phyloP scores from a whole-genome alignment of 2,888 invertebrate species.

The Ceriagrion tenellum region DNA sequence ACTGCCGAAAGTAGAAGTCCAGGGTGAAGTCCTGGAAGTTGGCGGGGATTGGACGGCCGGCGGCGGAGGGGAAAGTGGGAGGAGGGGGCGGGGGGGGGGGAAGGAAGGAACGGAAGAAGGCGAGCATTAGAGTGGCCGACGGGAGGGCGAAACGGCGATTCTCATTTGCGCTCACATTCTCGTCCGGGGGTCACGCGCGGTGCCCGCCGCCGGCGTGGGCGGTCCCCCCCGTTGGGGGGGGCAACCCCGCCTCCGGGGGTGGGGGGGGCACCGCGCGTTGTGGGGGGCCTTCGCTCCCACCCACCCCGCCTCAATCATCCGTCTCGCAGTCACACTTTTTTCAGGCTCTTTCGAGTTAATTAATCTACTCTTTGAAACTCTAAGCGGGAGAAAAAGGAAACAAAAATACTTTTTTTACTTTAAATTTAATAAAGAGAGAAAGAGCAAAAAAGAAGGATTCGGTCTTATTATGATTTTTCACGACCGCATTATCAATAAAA shows the following conservation, averaged over 20 bases:
- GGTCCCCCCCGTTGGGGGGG: no score
- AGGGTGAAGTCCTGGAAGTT: slow-evolving; percentile 95
- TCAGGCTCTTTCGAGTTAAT: background rate
- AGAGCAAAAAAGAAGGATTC: background rate
- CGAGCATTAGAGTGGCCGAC: background rate
- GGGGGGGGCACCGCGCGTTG: no score
- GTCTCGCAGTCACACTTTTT: background rate
- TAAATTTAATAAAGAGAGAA: background rate
- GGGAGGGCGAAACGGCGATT: background rate
- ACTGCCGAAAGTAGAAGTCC: slow-evolving; percentile 99
- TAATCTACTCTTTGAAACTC: slow-evolving; percentile 51
- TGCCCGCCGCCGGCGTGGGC: no score
- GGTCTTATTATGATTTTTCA: background rate
- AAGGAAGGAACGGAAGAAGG: background rate
- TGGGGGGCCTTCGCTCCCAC: background rate
- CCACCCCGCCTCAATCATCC: background rate
- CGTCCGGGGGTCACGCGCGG: background rate
- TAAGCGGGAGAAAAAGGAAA: slow-evolving; percentile 58
- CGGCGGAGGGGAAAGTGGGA: background rate
- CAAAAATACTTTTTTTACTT: background rate
- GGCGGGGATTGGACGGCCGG: slow-evolving; percentile 41
- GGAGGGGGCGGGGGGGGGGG: background rate
- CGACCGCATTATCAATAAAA: background rate
- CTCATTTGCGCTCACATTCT: no score
- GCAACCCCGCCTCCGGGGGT: background rate